Evolutionary conservation across 2,888 invertebrate genomes (phyloP).

Genomic region (Rhabditoides inermis): DNA sequence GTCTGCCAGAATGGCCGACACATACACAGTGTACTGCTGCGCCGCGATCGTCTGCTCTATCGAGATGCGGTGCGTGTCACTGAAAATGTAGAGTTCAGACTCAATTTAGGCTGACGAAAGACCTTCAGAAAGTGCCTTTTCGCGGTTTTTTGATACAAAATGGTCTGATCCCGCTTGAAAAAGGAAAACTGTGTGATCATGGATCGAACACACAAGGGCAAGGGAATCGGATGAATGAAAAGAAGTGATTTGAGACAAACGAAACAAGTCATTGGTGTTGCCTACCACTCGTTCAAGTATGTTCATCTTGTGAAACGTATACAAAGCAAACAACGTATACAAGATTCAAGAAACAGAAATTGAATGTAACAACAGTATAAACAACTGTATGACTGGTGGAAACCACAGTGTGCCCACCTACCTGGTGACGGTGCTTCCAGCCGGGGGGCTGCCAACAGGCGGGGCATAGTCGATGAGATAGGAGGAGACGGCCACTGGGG

Average conservation of each 20-base stretch:
- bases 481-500: constrained; percentile 20
- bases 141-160: too few species aligned
- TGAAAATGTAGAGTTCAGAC: constrained; percentile 6
- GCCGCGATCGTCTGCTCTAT: constrained; percentile 43
- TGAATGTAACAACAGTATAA: not conserved
- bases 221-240: too few species aligned
- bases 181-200: not conserved
- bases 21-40: constrained; percentile 38
- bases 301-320: not conserved
- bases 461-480: constrained; percentile 40
- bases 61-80: constrained; percentile 21
- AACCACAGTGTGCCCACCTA: too few species aligned
- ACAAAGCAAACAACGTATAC: constrained; percentile 15
- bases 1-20: constrained; percentile 33
- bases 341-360: constrained; percentile 21
- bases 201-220: too few species aligned
- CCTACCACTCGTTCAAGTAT: too few species aligned
- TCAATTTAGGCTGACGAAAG: not conserved
- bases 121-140: too few species aligned
- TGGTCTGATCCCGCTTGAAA: not conserved
- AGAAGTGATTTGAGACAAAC: too few species aligned
- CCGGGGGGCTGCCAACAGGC: constrained; percentile 25
- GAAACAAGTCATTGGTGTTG: too few species aligned
- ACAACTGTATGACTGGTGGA: too few species aligned
- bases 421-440: too few species aligned